Conservation (phyloP, 2,797 vertebrate genomes). For the Emys orbicularis region DNA sequence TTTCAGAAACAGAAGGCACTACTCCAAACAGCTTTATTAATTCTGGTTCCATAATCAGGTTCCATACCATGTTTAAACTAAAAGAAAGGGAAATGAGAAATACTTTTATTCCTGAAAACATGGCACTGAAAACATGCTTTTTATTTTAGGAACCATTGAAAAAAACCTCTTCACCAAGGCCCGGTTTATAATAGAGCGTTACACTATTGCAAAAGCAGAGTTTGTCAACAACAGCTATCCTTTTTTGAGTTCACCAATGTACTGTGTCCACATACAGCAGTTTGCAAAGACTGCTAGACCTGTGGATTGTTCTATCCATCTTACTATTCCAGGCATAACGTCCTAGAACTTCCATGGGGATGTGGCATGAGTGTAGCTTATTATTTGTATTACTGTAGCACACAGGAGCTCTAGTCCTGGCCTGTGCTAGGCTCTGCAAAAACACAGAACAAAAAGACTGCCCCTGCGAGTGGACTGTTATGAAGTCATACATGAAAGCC, state of each 20-base stretch:
- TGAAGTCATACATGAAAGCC: neutral
- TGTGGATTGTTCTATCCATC: neutral
- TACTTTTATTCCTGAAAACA: neutral
- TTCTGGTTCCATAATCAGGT: neutral
- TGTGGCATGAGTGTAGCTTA: neutral
- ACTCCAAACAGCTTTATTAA: neutral
- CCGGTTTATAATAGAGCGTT: neutral
- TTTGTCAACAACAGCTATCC: neutral
- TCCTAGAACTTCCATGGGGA: neutral
- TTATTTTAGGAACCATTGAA: neutral
- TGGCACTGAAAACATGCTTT: neutral
- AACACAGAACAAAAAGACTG: neutral
- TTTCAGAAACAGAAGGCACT: constrained; percentile 4
- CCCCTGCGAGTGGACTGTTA: neutral
- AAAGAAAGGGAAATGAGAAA: neutral
- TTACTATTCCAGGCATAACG: neutral
- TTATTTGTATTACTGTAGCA: neutral
- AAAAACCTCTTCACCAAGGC: neutral
- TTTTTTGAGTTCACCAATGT: neutral
- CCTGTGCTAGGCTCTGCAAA: neutral
- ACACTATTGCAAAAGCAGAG: neutral
- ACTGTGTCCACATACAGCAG: neutral
- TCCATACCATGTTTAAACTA: neutral
- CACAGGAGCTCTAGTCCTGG: neutral
- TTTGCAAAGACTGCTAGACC: neutral